These are phyloP conservation scores for Xyrichtys novacula DNA, from an alignment of 2,797 vertebrate species.

Conservation along the genomic window DNA sequence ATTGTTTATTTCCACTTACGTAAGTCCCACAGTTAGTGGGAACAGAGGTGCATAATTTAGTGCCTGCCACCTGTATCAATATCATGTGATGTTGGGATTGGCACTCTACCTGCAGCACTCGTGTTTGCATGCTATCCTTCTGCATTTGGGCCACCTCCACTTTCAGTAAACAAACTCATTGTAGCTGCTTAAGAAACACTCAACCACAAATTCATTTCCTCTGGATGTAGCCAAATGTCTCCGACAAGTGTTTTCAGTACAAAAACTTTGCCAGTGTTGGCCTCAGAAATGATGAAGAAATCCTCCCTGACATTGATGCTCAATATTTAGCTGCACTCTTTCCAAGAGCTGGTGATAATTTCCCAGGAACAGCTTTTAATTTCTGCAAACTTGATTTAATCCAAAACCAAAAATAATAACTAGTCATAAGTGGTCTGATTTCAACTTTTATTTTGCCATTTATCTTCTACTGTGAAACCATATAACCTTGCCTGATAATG, in stretches of 20 bases:
- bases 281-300: slow-evolving; percentile 11
- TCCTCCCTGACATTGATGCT: too few species aligned
- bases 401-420: too few species aligned
- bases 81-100: background rate
- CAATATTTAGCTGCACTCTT: too few species aligned
- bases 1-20: background rate
- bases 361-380: too few species aligned
- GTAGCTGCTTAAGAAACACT: background rate
- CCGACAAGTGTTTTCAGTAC: background rate
- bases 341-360: too few species aligned
- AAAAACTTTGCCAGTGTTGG: too few species aligned
- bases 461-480: background rate
- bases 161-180: background rate
- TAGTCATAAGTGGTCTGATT: too few species aligned
- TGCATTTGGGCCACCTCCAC: slow-evolving; percentile 16
- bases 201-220: background rate
- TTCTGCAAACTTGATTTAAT: too few species aligned
- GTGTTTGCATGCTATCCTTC: slow-evolving; percentile 18
- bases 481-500: background rate
- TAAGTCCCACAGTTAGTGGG: background rate
- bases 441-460: background rate
- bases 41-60: background rate
- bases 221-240: background rate
- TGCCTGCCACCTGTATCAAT: slow-evolving; percentile 13
- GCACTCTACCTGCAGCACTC: background rate